Evolutionary conservation across 1,140 invertebrate genomes (phyloP).

Genomic region (Triops cancriformis): DNA sequence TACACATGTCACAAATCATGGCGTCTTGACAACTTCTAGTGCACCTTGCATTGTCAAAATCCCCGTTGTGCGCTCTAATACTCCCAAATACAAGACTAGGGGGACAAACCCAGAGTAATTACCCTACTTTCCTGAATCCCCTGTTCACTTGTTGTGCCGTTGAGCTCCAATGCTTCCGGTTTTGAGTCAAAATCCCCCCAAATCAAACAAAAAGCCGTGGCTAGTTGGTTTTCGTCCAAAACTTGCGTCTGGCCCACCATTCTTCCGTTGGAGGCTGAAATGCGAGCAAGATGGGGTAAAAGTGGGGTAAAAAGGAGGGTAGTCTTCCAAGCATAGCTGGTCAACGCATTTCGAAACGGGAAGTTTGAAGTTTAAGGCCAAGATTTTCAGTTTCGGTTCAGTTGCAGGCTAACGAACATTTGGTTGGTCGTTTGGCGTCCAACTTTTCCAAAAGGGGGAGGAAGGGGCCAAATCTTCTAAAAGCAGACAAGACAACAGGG

Average conservation of each 20-base stretch:
- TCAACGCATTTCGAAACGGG: neutral
- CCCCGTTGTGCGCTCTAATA: too few species aligned
- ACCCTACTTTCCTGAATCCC: neutral
- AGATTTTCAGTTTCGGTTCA: neutral
- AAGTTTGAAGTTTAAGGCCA: neutral
- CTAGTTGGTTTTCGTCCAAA: neutral
- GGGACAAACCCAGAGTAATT: neutral
- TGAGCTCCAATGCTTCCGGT: neutral
- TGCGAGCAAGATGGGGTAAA: neutral
- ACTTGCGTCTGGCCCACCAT: neutral
- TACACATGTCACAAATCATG: too few species aligned
- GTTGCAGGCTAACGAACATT: neutral
- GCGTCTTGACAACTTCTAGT: too few species aligned
- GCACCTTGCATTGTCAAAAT: too few species aligned
- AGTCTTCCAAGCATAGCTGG: neutral
- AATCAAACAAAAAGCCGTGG: neutral
- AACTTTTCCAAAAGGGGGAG: neutral
- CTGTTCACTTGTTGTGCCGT: neutral
- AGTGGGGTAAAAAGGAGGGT: too few species aligned
- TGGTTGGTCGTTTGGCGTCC: neutral
- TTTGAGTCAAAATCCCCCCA: neutral
- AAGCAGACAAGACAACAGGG: slow-evolving; percentile 1
- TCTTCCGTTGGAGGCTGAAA: neutral
- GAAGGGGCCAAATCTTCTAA: neutral
- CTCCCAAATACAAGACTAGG: too few species aligned